Conservation (phyloP, 35 echinoderm and acorn worm species). For the Amphiura filiformis region DNA sequence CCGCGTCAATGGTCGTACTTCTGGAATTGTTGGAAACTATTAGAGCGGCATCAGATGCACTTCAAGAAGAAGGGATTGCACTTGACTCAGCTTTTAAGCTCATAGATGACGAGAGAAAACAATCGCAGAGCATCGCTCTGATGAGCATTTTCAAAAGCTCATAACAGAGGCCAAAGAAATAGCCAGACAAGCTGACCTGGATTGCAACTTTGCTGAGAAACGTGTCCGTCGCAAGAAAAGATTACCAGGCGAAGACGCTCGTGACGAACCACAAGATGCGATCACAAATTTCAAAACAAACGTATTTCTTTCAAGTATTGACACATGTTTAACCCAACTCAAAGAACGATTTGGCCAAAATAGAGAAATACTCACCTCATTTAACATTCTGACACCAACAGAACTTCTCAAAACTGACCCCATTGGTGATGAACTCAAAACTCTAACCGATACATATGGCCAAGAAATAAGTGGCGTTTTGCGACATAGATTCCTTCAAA, state of each 20-base stretch:
- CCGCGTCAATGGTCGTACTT: neutral
- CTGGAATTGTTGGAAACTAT: neutral
- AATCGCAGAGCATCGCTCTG: neutral
- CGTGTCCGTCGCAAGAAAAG: neutral
- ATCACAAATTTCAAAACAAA: neutral
- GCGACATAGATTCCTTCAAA: neutral
- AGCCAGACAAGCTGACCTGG: neutral
- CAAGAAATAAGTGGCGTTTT: neutral
- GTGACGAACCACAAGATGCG: neutral
- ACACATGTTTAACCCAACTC: neutral
- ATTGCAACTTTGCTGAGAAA: neutral
- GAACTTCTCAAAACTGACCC: neutral
- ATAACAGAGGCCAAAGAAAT: neutral
- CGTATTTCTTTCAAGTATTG: neutral
- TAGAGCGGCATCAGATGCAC: neutral
- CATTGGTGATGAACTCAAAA: neutral
- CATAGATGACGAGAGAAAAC: neutral
- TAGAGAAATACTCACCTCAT: neutral
- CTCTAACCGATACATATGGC: neutral
- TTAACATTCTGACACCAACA: neutral
- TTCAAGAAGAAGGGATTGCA: neutral
- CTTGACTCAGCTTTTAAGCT: neutral
- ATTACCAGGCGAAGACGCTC: neutral
- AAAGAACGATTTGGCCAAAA: neutral
- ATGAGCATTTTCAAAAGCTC: neutral